Percentiles rank a stretch among this genome's conserved stretches.
These are phyloP conservation scores for Myathropa florea DNA, from an alignment of 2,888 invertebrate genomes.

Conservation along the genomic window DNA sequence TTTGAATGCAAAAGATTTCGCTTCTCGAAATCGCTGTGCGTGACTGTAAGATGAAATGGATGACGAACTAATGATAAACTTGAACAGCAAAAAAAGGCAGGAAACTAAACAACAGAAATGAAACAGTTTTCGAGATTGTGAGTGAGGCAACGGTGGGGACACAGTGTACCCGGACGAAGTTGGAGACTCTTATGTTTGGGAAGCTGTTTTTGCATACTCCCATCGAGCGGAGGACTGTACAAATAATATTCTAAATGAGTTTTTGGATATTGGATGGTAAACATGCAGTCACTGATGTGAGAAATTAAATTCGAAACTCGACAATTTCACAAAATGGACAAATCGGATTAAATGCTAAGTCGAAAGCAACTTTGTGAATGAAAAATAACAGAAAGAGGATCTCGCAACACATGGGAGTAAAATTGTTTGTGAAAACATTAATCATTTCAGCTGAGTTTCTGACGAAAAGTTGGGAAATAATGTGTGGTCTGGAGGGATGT, in stretches of 20 bases:
- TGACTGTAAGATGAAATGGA: constrained; percentile 5
- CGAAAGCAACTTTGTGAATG: background rate
- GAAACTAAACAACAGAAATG: background rate
- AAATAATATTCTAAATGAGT: background rate
- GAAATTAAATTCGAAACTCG: background rate
- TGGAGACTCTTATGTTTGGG: background rate
- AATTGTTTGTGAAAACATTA: background rate
- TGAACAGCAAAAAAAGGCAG: background rate
- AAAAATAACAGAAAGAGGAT: background rate
- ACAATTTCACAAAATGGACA: background rate
- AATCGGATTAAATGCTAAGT: background rate
- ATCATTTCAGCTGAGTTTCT: background rate
- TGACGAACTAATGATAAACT: constrained; percentile 9
- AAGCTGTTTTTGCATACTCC: background rate
- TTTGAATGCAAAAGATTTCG: background rate
- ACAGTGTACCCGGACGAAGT: background rate
- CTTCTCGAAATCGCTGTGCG: background rate
- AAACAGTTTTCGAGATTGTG: background rate
- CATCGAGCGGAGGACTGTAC: background rate
- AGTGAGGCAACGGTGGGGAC: background rate
- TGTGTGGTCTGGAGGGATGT: background rate
- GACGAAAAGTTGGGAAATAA: background rate
- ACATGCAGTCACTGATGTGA: background rate
- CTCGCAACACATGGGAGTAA: background rate
- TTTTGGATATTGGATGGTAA: background rate